Percentiles rank a stretch among this genome's conserved stretches.
phyloP scores from a whole-genome alignment of 1,140 invertebrate species.

The Atta cephalotes region DNA sequence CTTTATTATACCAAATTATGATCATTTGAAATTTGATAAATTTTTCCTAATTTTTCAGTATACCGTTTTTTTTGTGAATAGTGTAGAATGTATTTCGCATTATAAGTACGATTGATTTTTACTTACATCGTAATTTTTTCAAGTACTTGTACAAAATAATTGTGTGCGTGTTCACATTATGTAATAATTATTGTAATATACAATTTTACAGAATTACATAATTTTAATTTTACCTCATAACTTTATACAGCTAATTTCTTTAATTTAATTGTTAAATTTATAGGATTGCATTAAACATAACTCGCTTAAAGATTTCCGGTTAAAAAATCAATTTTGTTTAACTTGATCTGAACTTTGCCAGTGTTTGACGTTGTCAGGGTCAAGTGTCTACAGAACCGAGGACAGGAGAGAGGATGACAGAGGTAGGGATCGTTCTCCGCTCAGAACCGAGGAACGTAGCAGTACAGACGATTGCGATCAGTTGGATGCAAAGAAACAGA shows the following conservation, averaged over 20 bases:
- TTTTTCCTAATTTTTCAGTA: too few species aligned
- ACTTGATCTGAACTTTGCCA: conserved; percentile 88
- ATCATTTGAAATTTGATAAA: too few species aligned
- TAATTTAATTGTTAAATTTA: conserved; percentile 25
- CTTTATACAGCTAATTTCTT: neutral
- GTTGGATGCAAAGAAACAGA: conserved; percentile 80
- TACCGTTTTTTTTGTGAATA: too few species aligned
- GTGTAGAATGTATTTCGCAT: neutral
- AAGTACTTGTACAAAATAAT: neutral
- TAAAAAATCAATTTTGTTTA: conserved; percentile 85
- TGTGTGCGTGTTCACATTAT: too few species aligned
- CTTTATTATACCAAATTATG: too few species aligned
- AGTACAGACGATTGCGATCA: conserved; percentile 71
- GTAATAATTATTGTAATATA: too few species aligned
- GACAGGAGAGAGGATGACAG: conserved; percentile 80
- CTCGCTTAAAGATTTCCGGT: conserved; percentile 84
- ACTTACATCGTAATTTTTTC: neutral
- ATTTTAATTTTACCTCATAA: neutral
- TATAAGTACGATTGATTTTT: conserved; percentile 4
- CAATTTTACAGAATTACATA: neutral
- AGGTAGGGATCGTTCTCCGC: conserved; percentile 82
- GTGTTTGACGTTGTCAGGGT: conserved; percentile 88
- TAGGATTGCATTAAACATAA: conserved; percentile 71
- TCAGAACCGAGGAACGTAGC: conserved; percentile 80
- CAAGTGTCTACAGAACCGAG: conserved; percentile 85